Conservation (phyloP, 2,888 invertebrate genomes). For the Crossocerus cetratus region DNA sequence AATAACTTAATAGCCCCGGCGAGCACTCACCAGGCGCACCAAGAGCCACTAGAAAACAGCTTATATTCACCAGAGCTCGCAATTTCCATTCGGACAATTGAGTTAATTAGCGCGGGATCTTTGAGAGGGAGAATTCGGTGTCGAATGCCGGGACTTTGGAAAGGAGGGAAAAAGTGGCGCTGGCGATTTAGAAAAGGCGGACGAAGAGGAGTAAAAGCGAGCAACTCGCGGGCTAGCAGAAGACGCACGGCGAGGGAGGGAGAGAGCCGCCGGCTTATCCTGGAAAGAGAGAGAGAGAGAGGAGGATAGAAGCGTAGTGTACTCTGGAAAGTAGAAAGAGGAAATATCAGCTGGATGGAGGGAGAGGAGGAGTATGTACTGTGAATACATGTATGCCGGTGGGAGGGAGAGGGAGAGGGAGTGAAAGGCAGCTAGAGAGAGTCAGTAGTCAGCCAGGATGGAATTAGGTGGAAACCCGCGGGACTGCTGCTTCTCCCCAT, state of each 20-base stretch:
- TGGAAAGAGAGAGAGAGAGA: conserved; percentile 25
- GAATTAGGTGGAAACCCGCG: conserved; percentile 75
- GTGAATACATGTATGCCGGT: neutral
- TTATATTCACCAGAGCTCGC: too few species aligned
- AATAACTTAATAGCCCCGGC: too few species aligned
- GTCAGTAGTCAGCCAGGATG: conserved; percentile 74
- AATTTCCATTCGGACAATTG: too few species aligned
- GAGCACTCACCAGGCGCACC: too few species aligned
- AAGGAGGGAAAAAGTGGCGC: neutral
- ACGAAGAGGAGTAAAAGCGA: conserved; percentile 6
- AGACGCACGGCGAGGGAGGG: conserved; percentile 43
- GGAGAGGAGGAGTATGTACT: conserved; percentile 5
- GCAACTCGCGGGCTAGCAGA: conserved; percentile 22
- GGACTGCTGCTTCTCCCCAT: conserved; percentile 67
- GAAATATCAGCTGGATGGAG: neutral
- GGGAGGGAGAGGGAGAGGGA: conserved; percentile 17
- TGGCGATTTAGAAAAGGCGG: neutral
- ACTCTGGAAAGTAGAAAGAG: conserved; percentile 19
- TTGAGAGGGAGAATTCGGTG: too few species aligned
- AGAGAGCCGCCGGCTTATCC: neutral
- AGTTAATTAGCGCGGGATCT: too few species aligned
- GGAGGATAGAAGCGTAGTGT: conserved; percentile 21
- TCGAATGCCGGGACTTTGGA: neutral
- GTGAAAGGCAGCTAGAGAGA: conserved; percentile 51
- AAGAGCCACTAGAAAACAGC: too few species aligned